These are phyloP conservation scores for Quadroppia sp. DNA, from an alignment of 2,888 invertebrate genomes.

Conservation along the genomic window DNA sequence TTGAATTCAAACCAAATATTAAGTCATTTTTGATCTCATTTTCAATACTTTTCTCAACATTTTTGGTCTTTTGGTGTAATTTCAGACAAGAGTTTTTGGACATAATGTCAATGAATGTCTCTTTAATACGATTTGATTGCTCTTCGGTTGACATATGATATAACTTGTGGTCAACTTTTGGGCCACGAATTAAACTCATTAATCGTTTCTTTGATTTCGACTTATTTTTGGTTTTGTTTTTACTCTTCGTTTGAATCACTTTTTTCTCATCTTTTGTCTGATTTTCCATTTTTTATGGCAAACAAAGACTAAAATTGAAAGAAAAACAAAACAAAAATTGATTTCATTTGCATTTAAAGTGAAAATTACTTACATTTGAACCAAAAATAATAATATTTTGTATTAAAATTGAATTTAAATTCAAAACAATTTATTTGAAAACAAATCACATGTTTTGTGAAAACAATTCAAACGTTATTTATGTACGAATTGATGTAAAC, in stretches of 20 bases:
- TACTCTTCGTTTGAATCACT: too few relatives aligned
- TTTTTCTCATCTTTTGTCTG: background rate
- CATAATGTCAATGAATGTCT: slow-evolving; percentile 9
- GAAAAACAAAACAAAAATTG: too few relatives aligned
- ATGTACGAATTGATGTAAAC: background rate
- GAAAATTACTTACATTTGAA: too few relatives aligned
- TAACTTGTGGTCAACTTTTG: slow-evolving; percentile 7
- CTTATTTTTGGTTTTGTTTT: slow-evolving; percentile 16
- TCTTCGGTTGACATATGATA: background rate
- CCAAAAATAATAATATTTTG: too few relatives aligned
- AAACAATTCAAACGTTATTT: background rate
- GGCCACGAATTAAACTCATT: slow-evolving; percentile 17
- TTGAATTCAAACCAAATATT: slow-evolving; percentile 23
- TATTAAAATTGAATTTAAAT: too few relatives aligned
- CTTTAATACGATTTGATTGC: slow-evolving; percentile 1
- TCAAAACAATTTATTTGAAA: background rate
- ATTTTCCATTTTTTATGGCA: background rate
- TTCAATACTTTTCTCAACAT: background rate
- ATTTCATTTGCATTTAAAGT: too few relatives aligned
- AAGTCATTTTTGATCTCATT: slow-evolving; percentile 8
- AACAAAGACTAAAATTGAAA: too few relatives aligned
- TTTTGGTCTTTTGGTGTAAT: background rate
- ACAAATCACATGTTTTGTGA: slow-evolving; percentile 8
- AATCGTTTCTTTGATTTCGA: slow-evolving; percentile 6
- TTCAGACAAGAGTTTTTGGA: background rate